Base-by-base conservation (phyloP, 1,140 invertebrate species). In the Magallana angulata region DNA sequence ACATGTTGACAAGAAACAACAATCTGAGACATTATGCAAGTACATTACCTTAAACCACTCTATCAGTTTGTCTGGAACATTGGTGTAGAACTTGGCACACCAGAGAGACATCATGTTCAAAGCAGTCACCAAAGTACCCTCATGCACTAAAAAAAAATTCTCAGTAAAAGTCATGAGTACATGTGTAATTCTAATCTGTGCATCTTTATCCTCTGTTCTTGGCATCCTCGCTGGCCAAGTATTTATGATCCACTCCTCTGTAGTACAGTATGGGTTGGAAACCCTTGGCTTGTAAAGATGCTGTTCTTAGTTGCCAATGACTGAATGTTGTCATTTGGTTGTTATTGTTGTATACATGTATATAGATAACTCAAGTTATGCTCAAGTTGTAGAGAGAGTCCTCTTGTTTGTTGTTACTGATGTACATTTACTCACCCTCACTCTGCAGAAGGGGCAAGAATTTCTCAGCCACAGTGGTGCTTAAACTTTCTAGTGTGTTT, bases 81-180 rank as follows among this genome's bases (percentile, higher is more conserved):
- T 95, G n/a, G 95, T 96, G 1, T 93, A 94, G 89, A 97, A 96
- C 92, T 97, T 97, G 7, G 94, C 91, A 82, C 97, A 96, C 98
- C 98, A 99, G 9, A 97, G 92, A 11, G 96, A 95, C 93, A 98
- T 96, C 96, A 97, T 97, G 90, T 97, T 96, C 8, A 99, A 95
- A 6, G 97, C 96, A 91, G 97, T 96, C 88, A 97, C 96, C 48
- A 99, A 94, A 2, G 98, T 98, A 91, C 98, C 98, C 95, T 99
- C 98, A 94, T 99, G 98, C 82, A 97, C 97, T 96, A 94, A 86
- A 81, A 87, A 86, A 93, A 87, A 86, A 57, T n/a, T 48, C 11
- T 7, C 62, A 16, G 62, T 64, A 64, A 64, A 64, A 64, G 7
- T 7, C 62, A 64, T 64, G 14, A 64, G 62, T 64, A 64, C 16